phyloP scores from a whole-genome alignment of 2,113 vertebrate species.

The Microcebus tavaratra region DNA sequence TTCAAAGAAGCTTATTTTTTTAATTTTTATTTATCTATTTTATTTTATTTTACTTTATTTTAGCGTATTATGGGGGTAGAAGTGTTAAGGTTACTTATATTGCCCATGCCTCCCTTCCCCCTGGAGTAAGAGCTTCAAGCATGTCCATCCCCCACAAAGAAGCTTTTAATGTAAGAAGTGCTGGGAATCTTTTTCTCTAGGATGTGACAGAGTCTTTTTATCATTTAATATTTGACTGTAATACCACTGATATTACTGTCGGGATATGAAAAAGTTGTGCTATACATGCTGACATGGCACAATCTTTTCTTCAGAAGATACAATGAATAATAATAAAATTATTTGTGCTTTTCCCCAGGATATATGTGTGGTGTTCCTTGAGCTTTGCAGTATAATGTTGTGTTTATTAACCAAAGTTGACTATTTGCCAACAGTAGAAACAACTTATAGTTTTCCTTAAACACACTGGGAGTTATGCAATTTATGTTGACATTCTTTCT shows the following conservation, averaged over 20 bases:
- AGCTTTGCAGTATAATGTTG: neutral
- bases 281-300: accelerated
- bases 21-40: too few relatives aligned
- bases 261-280: neutral
- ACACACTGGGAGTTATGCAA: neutral
- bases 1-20: neutral
- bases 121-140: too few relatives aligned
- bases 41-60: too few relatives aligned
- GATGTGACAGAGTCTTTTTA: neutral
- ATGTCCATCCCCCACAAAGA: neutral
- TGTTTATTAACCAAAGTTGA: neutral
- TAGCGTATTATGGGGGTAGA: too few relatives aligned
- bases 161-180: neutral
- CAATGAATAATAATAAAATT: neutral
- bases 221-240: neutral
- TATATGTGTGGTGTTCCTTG: neutral
- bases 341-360: neutral
- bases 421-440: neutral
- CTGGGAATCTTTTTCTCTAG: neutral
- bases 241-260: neutral
- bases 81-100: too few relatives aligned
- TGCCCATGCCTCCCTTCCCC: too few relatives aligned
- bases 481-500: neutral
- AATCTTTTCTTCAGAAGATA: neutral
- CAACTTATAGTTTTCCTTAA: neutral